Evolutionary conservation across 2,797 vertebrate genomes (phyloP).

Genomic region (Alca torda): DNA sequence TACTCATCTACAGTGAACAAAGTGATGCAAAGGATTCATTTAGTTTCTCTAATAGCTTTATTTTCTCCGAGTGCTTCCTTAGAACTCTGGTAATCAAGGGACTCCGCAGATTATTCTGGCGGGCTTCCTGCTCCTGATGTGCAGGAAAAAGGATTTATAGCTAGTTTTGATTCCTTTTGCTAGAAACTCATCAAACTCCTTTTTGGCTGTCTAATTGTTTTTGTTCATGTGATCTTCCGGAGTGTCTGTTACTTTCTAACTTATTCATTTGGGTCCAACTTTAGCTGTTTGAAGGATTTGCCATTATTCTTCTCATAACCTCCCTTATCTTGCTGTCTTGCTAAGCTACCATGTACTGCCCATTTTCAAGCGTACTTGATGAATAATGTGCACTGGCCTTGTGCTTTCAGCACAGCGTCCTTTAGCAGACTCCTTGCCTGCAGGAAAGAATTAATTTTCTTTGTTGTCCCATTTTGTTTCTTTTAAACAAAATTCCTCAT

Average conservation of each 20-base stretch:
- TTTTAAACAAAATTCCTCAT: neutral
- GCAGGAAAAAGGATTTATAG: neutral
- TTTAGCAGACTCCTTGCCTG: neutral
- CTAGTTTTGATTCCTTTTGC: slow-evolving; percentile 30
- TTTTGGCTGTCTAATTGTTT: slow-evolving; percentile 32
- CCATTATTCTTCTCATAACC: slow-evolving; percentile 37
- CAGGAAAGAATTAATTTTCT: slow-evolving; percentile 36
- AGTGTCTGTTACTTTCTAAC: slow-evolving; percentile 17
- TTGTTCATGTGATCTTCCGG: slow-evolving; percentile 25
- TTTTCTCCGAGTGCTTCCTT: slow-evolving; percentile 4
- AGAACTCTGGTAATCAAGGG: neutral
- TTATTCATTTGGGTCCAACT: slow-evolving; percentile 6
- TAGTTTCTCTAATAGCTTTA: neutral
- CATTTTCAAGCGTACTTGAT: slow-evolving; percentile 8
- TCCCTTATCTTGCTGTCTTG: slow-evolving; percentile 6
- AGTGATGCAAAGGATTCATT: neutral
- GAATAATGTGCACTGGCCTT: neutral
- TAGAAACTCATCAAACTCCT: slow-evolving; percentile 20
- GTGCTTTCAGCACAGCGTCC: slow-evolving; percentile 4
- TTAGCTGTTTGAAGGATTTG: slow-evolving; percentile 25
- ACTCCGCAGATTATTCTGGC: neutral
- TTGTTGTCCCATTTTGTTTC: neutral
- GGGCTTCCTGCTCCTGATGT: slow-evolving; percentile 5
- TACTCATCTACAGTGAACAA: neutral
- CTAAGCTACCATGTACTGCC: neutral